Evolutionary conservation across 2,888 invertebrate genomes (phyloP).

Genomic region (Galeopsomyia nigrocyanea): DNA sequence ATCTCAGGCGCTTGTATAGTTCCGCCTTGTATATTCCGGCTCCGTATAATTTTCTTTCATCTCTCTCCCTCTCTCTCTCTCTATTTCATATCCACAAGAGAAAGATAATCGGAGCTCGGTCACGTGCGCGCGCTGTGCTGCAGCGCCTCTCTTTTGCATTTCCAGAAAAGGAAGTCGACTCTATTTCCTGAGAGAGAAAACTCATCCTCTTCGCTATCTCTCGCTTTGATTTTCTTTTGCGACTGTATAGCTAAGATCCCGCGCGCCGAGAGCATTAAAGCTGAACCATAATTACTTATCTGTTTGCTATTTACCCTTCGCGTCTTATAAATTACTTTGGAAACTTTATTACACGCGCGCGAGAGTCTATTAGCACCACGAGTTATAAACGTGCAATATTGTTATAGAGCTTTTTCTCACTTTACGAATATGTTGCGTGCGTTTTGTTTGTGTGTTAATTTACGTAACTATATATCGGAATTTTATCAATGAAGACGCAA

Average conservation of each 20-base stretch:
- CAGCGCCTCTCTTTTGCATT: slow-evolving; percentile 4
- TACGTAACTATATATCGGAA: no score
- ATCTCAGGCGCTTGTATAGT: slow-evolving; percentile 18
- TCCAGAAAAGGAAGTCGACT: slow-evolving; percentile 43
- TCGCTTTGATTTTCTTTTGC: slow-evolving; percentile 2
- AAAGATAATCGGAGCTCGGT: slow-evolving; percentile 39
- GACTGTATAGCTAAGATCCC: not conserved
- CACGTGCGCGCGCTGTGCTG: slow-evolving; percentile 13
- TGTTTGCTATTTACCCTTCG: not conserved
- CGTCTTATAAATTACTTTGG: not conserved
- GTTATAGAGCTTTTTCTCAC: no score
- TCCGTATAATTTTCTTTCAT: slow-evolving; percentile 29
- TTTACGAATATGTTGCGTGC: no score
- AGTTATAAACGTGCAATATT: no score
- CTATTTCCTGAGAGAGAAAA: slow-evolving; percentile 33
- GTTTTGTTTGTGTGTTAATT: no score
- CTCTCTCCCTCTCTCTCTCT: not conserved
- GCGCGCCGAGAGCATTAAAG: not conserved
- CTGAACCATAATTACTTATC: slow-evolving; percentile 21
- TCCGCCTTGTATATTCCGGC: slow-evolving; percentile 36
- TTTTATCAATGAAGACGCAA: no score
- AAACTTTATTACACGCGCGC: not conserved
- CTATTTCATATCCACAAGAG: not conserved
- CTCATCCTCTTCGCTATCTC: slow-evolving; percentile 20
- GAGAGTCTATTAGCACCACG: not conserved